Conservation (phyloP, 1,140 invertebrate species). For the Scaptomyza pallida region DNA sequence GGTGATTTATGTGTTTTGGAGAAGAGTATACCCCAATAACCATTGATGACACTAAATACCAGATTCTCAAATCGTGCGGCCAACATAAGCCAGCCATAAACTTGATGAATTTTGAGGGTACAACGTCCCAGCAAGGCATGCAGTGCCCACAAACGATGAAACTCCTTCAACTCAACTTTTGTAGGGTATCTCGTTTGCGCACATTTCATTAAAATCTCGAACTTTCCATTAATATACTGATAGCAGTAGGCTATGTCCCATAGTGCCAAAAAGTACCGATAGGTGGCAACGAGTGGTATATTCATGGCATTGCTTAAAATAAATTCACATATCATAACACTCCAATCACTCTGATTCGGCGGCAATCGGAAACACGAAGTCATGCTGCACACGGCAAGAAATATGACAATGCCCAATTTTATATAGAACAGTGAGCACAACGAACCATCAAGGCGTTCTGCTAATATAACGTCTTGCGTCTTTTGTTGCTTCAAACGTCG, state of each 20-base stretch:
- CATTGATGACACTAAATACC: not conserved
- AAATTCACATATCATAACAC: not conserved
- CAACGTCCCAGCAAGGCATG: slow-evolving; percentile 32
- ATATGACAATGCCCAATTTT: not conserved
- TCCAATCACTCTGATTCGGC: too few species aligned
- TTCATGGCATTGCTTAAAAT: not conserved
- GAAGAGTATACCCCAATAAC: slow-evolving; percentile 53
- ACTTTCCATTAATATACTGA: slow-evolving; percentile 28
- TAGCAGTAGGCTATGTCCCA: slow-evolving; percentile 52
- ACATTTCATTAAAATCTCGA: slow-evolving; percentile 11
- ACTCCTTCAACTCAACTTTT: not conserved
- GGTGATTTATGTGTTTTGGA: not conserved
- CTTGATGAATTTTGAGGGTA: slow-evolving; percentile 17
- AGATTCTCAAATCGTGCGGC: slow-evolving; percentile 43
- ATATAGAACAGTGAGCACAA: not conserved
- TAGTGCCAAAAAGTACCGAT: slow-evolving; percentile 44
- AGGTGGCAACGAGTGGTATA: not conserved
- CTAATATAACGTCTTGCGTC: not conserved
- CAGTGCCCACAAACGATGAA: slow-evolving; percentile 43
- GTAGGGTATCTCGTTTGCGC: not conserved
- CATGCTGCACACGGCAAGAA: not conserved
- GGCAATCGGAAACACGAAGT: not conserved
- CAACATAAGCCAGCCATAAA: slow-evolving; percentile 46
- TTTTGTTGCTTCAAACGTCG: slow-evolving; percentile 6
- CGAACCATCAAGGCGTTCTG: not conserved